These are phyloP conservation scores for Meloidogyne exigua DNA, from an alignment of 1,140 invertebrate genomes.

Conservation along the genomic window DNA sequence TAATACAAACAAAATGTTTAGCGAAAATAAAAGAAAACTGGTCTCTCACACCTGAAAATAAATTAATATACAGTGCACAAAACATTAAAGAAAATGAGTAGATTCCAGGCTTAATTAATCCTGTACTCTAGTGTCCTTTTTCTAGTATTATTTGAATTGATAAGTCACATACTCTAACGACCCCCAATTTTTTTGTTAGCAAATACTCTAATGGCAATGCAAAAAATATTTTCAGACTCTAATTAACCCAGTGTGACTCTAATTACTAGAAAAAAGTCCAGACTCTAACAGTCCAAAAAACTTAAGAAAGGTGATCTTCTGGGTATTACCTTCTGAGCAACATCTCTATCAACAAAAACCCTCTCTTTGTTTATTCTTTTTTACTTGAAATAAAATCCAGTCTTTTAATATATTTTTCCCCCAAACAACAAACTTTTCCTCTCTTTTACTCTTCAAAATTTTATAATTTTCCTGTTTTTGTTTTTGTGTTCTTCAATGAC, in stretches of 20 bases:
- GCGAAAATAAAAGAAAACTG: not conserved
- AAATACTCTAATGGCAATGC: too few species aligned
- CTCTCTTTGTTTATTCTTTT: not conserved
- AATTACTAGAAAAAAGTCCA: not conserved
- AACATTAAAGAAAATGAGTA: not conserved
- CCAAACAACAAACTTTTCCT: not conserved
- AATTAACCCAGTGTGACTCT: too few species aligned
- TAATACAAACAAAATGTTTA: not conserved
- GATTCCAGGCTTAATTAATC: not conserved
- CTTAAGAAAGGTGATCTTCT: too few species aligned
- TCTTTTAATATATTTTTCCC: not conserved
- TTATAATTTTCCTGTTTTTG: not conserved
- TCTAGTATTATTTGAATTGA: too few species aligned
- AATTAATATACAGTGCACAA: not conserved
- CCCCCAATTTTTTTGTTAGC: too few species aligned
- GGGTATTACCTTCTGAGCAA: too few species aligned
- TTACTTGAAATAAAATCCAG: not conserved
- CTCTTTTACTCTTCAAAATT: not conserved
- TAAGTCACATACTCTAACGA: too few species aligned
- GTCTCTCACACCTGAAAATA: not conserved
- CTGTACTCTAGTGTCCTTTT: not conserved
- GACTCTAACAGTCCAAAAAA: too few species aligned
- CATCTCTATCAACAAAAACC: not conserved
- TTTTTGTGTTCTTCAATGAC: constrained; percentile 1
- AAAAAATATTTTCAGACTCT: too few species aligned